Conservation (phyloP, 2,113 vertebrate species). For the Rousettus leschenaultii region DNA sequence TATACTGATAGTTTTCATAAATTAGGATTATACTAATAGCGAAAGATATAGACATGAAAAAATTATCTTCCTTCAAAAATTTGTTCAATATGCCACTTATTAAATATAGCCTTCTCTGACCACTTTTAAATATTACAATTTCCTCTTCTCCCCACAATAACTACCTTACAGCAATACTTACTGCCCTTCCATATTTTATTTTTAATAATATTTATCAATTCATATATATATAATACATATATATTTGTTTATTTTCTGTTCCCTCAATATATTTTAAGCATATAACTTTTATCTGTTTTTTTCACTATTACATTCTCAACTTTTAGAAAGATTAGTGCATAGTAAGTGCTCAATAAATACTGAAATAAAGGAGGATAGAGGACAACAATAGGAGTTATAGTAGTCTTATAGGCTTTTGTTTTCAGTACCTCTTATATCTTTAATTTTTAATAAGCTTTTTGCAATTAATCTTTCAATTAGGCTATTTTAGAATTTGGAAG, state of each 20-base stretch:
- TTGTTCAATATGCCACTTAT: neutral
- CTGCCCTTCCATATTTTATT: neutral
- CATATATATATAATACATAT: neutral
- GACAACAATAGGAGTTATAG: neutral
- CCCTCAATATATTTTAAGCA: neutral
- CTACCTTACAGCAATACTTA: neutral
- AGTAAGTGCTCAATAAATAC: neutral
- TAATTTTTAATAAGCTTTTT: neutral
- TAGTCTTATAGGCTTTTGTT: neutral
- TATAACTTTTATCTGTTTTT: neutral
- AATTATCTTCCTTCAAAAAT: neutral
- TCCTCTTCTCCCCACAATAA: neutral
- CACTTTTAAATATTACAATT: neutral
- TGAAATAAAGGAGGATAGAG: neutral
- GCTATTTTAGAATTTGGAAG: neutral
- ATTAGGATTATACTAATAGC: neutral
- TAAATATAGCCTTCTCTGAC: neutral
- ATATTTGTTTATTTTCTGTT: neutral
- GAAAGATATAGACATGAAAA: neutral
- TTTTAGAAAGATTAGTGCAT: neutral
- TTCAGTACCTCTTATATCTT: neutral
- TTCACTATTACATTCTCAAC: neutral
- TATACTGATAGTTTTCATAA: neutral
- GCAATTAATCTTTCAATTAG: neutral
- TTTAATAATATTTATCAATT: neutral